These are phyloP conservation scores for Torymus auratus DNA, from an alignment of 2,888 invertebrate genomes.

Conservation along the genomic window DNA sequence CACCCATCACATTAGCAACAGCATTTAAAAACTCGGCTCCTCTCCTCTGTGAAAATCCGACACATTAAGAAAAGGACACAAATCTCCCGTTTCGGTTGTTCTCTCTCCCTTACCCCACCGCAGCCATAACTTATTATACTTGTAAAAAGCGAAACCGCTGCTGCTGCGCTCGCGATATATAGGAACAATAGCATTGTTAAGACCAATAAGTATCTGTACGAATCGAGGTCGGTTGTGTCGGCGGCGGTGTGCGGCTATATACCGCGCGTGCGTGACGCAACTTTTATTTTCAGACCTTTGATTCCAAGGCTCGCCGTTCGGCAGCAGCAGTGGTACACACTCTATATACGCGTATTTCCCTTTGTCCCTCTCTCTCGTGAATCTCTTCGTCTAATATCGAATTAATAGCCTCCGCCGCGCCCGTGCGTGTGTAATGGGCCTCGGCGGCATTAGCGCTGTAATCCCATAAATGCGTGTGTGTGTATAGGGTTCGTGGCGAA, in stretches of 20 bases:
- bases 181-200: conserved; percentile 48
- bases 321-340: not conserved
- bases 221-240: conserved; percentile 44
- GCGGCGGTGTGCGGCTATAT: not conserved
- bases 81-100: no score
- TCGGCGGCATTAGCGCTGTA: not conserved
- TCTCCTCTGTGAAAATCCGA: no score
- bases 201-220: conserved; percentile 44
- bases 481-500: not conserved
- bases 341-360: not conserved
- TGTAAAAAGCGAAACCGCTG: conserved; percentile 7
- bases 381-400: conserved; percentile 22
- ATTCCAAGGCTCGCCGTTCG: conserved; percentile 31
- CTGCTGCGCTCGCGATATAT: not conserved
- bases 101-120: no score
- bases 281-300: conserved; percentile 50
- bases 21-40: no score
- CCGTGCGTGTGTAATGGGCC: not conserved
- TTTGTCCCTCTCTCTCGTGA: conserved; percentile 2
- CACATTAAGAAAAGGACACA: no score
- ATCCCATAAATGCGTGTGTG: conserved; percentile 3
- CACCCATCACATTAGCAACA: no score
- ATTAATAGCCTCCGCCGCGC: conserved; percentile 22
- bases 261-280: conserved; percentile 40
- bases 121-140: conserved; percentile 16